A percentile compares a stretch with the other conserved stretches of the same genome.
Evolutionary conservation across 2,797 vertebrate genomes (phyloP).

Genomic region (Macropus fuliginosus): DNA sequence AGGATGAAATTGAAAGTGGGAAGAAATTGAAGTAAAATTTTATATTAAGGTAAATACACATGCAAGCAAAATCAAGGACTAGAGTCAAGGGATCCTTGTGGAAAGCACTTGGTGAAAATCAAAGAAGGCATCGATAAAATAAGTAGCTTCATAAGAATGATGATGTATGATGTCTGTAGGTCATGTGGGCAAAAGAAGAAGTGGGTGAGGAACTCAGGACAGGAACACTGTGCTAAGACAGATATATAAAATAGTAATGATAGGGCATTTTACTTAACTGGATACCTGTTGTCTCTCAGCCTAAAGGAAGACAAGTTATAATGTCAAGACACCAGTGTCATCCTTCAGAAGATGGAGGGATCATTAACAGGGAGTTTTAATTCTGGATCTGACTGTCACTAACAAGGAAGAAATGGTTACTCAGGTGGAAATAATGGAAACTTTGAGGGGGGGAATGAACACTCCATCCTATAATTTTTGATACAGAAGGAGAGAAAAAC

Average conservation of each 20-base stretch:
- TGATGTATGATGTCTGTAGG: not conserved
- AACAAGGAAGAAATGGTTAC: not conserved
- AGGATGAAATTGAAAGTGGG: not conserved
- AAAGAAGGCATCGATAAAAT: not conserved
- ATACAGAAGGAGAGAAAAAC: not conserved
- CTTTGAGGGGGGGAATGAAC: not conserved
- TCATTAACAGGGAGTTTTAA: not conserved
- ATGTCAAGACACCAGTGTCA: not conserved
- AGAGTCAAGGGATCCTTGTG: not conserved
- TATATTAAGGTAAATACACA: not conserved
- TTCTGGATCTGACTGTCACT: not conserved
- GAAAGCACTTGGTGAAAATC: not conserved
- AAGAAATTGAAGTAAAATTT: not conserved
- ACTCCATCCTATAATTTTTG: not conserved
- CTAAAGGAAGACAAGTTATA: not conserved
- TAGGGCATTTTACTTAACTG: not conserved
- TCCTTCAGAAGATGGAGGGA: not conserved
- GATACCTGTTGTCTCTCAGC: not conserved
- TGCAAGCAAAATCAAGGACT: not conserved
- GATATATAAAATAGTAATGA: not conserved
- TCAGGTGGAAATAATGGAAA: not conserved
- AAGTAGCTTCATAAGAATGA: not conserved
- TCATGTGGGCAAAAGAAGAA: not conserved
- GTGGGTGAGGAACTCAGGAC: not conserved
- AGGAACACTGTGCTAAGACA: not conserved